A percentile compares a stretch with the other conserved stretches of the same genome.
Evolutionary conservation across 2,888 invertebrate genomes (phyloP).

Genomic region (Adelognathus sp.): DNA sequence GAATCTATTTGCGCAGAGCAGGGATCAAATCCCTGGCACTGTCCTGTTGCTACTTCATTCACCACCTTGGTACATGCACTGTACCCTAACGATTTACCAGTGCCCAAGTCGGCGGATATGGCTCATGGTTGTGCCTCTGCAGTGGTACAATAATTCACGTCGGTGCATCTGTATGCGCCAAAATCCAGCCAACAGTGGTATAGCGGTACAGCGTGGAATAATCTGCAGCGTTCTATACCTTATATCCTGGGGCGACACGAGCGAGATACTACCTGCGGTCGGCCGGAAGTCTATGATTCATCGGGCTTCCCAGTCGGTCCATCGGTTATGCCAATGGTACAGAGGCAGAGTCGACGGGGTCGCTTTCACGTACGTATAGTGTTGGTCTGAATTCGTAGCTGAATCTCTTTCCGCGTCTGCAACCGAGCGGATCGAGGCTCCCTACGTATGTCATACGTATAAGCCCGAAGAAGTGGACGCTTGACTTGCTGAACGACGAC

Average conservation of each 20-base stretch:
- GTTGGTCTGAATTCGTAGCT: neutral
- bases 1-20: neutral
- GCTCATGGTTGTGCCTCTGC: slow-evolving; percentile 1
- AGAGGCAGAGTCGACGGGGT: slow-evolving; percentile 47
- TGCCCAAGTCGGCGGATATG: slow-evolving; percentile 6
- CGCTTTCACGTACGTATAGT: neutral
- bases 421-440: neutral
- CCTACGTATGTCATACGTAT: neutral
- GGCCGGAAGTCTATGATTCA: slow-evolving; percentile 69
- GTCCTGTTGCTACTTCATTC: neutral
- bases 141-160: slow-evolving; percentile 26
- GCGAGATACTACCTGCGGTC: slow-evolving; percentile 52
- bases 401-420: neutral
- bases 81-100: neutral
- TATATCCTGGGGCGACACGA: slow-evolving; percentile 61
- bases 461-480: neutral
- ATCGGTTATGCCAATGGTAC: slow-evolving; percentile 70
- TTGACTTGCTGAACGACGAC: slow-evolving; percentile 21
- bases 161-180: neutral
- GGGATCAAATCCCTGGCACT: too few species aligned
- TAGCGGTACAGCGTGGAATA: neutral
- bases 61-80: neutral
- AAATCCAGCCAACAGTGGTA: neutral
- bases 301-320: slow-evolving; percentile 67
- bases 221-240: slow-evolving; percentile 39